phyloP scores from a whole-genome alignment of 2,888 invertebrate genomes.

The Erpobdella octoculata region DNA sequence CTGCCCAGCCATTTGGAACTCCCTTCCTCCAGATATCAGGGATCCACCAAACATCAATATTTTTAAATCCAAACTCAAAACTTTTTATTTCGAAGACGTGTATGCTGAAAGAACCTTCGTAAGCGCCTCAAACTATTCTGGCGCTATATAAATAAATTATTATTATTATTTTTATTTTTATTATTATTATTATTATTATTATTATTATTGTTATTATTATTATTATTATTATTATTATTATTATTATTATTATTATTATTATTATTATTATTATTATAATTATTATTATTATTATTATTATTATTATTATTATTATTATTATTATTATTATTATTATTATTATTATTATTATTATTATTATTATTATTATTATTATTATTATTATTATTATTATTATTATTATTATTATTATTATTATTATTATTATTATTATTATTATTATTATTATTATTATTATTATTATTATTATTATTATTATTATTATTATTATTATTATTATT shows the following conservation, averaged over 20 bases:
- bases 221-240: background rate
- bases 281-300: background rate
- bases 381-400: conserved; percentile 7
- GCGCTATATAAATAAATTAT: too few relatives aligned
- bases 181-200: background rate
- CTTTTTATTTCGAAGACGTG: background rate
- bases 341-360: background rate
- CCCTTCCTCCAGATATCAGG: too few relatives aligned
- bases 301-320: background rate
- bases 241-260: background rate
- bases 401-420: conserved; percentile 8
- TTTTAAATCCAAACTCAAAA: background rate
- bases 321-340: background rate
- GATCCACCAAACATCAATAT: background rate
- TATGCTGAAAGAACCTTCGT: too few relatives aligned
- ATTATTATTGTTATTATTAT: background rate
- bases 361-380: background rate
- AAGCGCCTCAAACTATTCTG: too few relatives aligned
- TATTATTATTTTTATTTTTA: background rate
- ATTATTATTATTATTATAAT: background rate
- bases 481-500: background rate
- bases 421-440: conserved; percentile 4
- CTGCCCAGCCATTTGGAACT: too few relatives aligned
- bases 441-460: conserved; percentile 12
- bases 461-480: background rate